Evolutionary conservation across 2,797 vertebrate species (phyloP), one percentile per base, ranked within the genome.

Genomic region (Neoniphon sammara): DNA sequence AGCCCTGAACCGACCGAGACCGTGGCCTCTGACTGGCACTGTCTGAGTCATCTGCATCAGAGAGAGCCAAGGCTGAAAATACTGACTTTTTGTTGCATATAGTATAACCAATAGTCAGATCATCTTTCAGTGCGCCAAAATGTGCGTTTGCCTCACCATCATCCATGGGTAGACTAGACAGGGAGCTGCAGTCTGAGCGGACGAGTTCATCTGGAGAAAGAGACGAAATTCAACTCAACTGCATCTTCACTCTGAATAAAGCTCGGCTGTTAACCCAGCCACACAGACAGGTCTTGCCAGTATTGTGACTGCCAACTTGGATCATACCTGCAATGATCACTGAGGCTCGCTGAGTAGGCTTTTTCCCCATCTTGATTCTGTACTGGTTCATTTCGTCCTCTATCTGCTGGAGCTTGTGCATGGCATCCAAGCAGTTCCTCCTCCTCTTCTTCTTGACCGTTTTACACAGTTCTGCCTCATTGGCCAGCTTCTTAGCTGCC

Each of bases 341-440:
- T 0, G 95, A 91, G 27, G 96, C 95, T 67, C 96, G 95, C 90
- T 96, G 97, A 0, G 95, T 95, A 66, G 96, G 96, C 75, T 96
- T 98, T 84, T 97, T 97, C 7, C 96, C 97, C 76, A 95, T 96
- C 73, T 97, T 96, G 84, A 98, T 95, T 62, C 97, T 91, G 36
- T 97, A 99, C 54, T 97, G 96, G 46, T 99, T 98, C 90, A 98
- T 98, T 75, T 97, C 93, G 2, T 97, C 96, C 89, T 99, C 97
- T n/a, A 97, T 96, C 89, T 96, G 97, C 89, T 98, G 96, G 1
- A 99, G 95, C 74, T 93, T 97, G 82, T 95, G 96, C 88, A 99
- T 93, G 14, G 97, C 95, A 12, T 97, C 97, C 21, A 93, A 69
- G 70, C 97, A 98, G 64, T 98, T 98, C 54, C 97, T 95, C 79